Conservation (phyloP, 2,888 invertebrate genomes). For the Caenorhabditis sp. region DNA sequence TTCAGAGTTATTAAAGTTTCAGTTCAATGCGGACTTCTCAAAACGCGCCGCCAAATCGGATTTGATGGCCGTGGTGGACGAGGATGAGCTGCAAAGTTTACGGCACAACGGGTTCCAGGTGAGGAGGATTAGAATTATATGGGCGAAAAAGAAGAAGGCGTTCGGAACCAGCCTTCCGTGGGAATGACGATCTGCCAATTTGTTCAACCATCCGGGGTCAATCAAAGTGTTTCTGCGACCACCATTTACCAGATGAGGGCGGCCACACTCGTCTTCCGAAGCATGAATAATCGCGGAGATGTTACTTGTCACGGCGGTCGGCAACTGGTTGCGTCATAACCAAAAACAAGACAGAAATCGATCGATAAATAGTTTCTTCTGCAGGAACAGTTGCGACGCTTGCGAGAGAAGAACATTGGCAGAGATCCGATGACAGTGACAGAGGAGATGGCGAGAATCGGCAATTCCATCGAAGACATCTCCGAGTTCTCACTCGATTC, state of each 20-base stretch:
- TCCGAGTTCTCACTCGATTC: slow-evolving; percentile 43
- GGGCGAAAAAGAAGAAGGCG: not conserved
- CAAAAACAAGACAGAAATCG: slow-evolving; percentile 23
- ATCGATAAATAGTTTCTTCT: slow-evolving; percentile 33
- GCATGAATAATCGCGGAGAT: slow-evolving; percentile 40
- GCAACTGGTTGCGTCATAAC: slow-evolving; percentile 44
- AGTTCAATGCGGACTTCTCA: slow-evolving; percentile 43
- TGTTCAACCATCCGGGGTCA: slow-evolving; percentile 50
- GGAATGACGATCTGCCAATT: slow-evolving; percentile 5
- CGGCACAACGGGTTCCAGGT: slow-evolving; percentile 46
- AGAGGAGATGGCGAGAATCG: slow-evolving; percentile 35
- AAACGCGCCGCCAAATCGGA: slow-evolving; percentile 31
- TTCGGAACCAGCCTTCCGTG: not conserved
- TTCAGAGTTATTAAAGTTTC: slow-evolving; percentile 2
- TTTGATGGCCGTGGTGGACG: slow-evolving; percentile 40
- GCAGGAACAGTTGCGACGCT: slow-evolving; percentile 44
- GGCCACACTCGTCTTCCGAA: slow-evolving; percentile 7
- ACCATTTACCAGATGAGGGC: slow-evolving; percentile 20
- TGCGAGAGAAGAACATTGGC: slow-evolving; percentile 35
- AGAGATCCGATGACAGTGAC: slow-evolving; percentile 26
- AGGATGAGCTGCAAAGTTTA: slow-evolving; percentile 52
- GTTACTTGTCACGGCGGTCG: slow-evolving; percentile 23
- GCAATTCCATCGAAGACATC: slow-evolving; percentile 41
- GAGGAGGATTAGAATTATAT: not conserved
- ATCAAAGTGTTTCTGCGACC: slow-evolving; percentile 13